phyloP scores from a whole-genome alignment of 2,113 vertebrate genomes.

The Petrocephalus microphthalmus region DNA sequence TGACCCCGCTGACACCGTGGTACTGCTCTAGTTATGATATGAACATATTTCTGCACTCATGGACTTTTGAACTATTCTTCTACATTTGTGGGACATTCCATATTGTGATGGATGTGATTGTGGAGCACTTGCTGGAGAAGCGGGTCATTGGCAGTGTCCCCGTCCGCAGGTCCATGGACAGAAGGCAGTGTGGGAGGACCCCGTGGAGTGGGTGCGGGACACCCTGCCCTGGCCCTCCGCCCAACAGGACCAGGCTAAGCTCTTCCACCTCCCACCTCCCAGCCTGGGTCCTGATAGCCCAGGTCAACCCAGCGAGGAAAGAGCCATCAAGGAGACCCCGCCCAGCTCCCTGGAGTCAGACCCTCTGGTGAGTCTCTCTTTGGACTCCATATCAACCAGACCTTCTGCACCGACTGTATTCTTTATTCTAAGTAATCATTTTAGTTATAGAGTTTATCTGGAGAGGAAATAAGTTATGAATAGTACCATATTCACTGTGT shows the following conservation, averaged over 20 bases:
- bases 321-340: constrained; percentile 81
- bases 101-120: background rate
- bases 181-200: constrained; percentile 95
- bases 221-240: constrained; percentile 93
- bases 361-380: constrained; percentile 71
- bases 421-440: background rate
- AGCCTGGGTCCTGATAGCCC: constrained; percentile 74
- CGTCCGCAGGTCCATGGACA: constrained; percentile 80
- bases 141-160: background rate
- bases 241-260: constrained; percentile 92
- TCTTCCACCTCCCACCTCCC: constrained; percentile 89
- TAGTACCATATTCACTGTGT: background rate
- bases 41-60: background rate
- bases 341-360: constrained; percentile 87
- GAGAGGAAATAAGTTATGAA: background rate
- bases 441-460: background rate
- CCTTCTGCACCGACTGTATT: background rate
- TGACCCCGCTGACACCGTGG: background rate
- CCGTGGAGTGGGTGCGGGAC: constrained; percentile 94
- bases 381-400: background rate
- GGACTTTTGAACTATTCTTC: background rate
- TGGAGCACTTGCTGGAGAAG: background rate
- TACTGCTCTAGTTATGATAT: background rate
- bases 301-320: constrained; percentile 72
- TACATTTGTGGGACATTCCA: background rate